Conservation (phyloP, 2,113 vertebrate genomes). For the Heterocephalus glaber region DNA sequence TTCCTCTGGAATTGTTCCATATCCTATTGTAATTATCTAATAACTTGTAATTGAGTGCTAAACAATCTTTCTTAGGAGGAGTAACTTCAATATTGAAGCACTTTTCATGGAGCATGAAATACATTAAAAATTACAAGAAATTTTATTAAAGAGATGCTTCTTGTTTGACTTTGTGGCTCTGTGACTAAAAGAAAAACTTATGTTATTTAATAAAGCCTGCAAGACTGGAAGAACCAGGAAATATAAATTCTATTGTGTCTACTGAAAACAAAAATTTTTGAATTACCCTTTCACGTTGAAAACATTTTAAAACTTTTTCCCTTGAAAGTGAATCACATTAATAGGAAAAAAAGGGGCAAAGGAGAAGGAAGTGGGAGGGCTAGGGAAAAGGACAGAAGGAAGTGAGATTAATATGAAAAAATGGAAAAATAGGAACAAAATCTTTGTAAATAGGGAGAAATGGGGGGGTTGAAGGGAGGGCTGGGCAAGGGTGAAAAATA, state of each 20-base stretch:
- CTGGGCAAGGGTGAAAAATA: too few species aligned
- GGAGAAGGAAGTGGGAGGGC: too few species aligned
- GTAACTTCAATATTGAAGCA: background rate
- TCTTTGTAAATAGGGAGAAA: too few species aligned
- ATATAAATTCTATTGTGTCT: background rate
- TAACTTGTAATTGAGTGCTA: constrained; percentile 38
- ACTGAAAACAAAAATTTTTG: background rate
- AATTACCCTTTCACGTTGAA: background rate
- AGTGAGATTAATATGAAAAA: too few species aligned
- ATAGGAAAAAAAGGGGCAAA: too few species aligned
- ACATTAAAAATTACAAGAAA: background rate
- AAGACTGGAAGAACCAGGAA: background rate
- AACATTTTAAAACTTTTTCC: background rate
- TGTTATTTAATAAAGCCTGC: background rate
- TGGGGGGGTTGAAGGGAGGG: too few species aligned
- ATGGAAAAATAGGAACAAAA: too few species aligned
- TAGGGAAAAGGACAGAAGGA: too few species aligned
- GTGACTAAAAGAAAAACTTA: background rate
- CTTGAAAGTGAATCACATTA: background rate
- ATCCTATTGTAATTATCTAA: constrained; percentile 36
- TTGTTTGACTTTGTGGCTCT: background rate
- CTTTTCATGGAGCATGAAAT: constrained; percentile 24
- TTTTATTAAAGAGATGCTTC: background rate
- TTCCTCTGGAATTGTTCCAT: constrained; percentile 23
- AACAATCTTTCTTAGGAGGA: background rate